Conservation (phyloP, 2,888 invertebrate species). For the Lithophane semibrunnea region DNA sequence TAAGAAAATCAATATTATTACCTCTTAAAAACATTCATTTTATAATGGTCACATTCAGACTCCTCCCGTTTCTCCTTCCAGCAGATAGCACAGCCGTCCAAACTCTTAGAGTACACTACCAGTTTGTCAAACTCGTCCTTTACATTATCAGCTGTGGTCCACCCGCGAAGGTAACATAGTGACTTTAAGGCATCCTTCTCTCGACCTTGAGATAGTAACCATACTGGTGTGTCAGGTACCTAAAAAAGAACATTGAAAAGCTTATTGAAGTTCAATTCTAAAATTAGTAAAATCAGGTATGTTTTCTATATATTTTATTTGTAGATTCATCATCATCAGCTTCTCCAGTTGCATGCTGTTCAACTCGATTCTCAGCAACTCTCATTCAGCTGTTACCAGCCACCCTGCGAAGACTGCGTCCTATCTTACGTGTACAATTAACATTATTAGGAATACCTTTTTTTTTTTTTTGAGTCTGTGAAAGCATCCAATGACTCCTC, state of each 20-base stretch:
- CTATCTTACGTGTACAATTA: too few species aligned
- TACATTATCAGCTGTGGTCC: constrained; percentile 87
- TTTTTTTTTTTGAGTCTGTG: too few species aligned
- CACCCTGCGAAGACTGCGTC: background rate
- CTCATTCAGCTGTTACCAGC: background rate
- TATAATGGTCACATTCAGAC: constrained; percentile 77
- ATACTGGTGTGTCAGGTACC: constrained; percentile 91
- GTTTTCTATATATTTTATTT: background rate
- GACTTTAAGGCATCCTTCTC: constrained; percentile 88
- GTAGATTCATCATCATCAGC: background rate
- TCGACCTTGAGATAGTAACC: constrained; percentile 88
- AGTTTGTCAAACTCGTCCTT: constrained; percentile 86
- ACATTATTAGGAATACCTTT: too few species aligned
- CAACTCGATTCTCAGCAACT: background rate
- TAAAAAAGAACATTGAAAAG: constrained; percentile 61
- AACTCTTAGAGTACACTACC: constrained; percentile 80
- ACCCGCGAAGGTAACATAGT: constrained; percentile 89
- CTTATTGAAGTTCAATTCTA: background rate
- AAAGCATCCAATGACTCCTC: too few species aligned
- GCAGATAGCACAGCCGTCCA: constrained; percentile 82
- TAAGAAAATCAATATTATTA: constrained; percentile 45
- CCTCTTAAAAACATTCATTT: constrained; percentile 81
- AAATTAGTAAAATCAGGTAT: background rate
- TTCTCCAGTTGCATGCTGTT: background rate
- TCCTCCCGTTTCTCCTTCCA: constrained; percentile 69